A percentile compares a stretch with the other conserved stretches of the same genome.
phyloP scores from a whole-genome alignment of 2,797 vertebrate species.

The Rhinogobio ventralis region DNA sequence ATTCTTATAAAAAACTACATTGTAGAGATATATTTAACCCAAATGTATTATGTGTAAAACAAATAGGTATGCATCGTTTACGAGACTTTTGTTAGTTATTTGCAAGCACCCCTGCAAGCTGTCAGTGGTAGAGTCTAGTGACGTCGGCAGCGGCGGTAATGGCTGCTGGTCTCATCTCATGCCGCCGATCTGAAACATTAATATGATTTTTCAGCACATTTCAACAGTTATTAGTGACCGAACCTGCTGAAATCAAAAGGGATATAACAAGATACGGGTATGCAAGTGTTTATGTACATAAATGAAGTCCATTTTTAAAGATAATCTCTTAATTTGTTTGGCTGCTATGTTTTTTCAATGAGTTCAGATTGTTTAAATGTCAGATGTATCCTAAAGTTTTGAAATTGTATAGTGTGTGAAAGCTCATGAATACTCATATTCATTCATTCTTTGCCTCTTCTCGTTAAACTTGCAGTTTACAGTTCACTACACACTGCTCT shows the following conservation, averaged over 20 bases:
- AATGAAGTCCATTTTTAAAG: neutral
- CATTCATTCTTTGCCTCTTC: neutral
- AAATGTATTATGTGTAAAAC: neutral
- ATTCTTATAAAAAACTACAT: no score
- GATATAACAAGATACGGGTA: slow-evolving; percentile 10
- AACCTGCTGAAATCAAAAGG: neutral
- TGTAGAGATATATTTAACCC: neutral
- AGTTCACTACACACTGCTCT: neutral
- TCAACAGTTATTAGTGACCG: neutral
- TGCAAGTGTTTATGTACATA: neutral
- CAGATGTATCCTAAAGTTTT: neutral
- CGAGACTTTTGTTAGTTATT: neutral
- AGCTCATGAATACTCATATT: neutral
- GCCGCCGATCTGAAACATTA: neutral
- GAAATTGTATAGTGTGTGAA: neutral
- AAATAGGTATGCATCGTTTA: neutral
- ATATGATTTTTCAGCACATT: slow-evolving; percentile 13
- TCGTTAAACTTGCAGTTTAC: neutral
- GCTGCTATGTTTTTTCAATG: slow-evolving; percentile 12
- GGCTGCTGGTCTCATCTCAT: slow-evolving; percentile 28
- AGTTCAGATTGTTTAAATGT: neutral
- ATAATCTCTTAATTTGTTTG: neutral
- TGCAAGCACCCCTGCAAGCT: neutral
- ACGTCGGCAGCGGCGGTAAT: slow-evolving; percentile 14
- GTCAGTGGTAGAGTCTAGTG: slow-evolving; percentile 6